These are phyloP conservation scores for Chloroclysta siterata DNA, from an alignment of 2,888 invertebrate genomes.

Conservation along the genomic window DNA sequence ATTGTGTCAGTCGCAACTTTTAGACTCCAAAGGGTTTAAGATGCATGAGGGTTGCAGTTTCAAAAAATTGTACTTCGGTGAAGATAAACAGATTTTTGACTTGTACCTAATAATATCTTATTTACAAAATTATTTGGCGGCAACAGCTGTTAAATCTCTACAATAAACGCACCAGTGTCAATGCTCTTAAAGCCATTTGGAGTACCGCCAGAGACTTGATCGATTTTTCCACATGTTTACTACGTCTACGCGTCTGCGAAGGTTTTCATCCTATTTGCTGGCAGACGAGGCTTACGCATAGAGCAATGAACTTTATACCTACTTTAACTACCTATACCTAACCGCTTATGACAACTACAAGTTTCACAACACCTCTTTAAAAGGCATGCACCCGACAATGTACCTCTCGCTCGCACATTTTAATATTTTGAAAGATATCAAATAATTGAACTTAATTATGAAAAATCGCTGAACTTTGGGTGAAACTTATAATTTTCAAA, in stretches of 20 bases:
- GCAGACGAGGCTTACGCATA: conserved; percentile 35
- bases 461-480: no score
- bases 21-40: no score
- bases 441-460: no score
- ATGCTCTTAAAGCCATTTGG: conserved; percentile 51
- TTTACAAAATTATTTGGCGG: conserved; percentile 1
- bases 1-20: no score
- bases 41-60: no score
- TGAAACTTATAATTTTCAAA: no score
- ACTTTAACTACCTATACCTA: conserved; percentile 30
- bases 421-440: no score
- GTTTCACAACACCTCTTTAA: not conserved
- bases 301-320: conserved; percentile 41
- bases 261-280: conserved; percentile 45
- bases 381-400: no score
- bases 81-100: no score
- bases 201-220: conserved; percentile 54
- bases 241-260: conserved; percentile 51
- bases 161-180: conserved; percentile 36
- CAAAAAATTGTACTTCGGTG: no score
- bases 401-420: no score
- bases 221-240: conserved; percentile 61
- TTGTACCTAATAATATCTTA: no score
- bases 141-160: not conserved
- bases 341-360: not conserved